phyloP scores from a whole-genome alignment of 2,113 vertebrate species.

The Channa argus region DNA sequence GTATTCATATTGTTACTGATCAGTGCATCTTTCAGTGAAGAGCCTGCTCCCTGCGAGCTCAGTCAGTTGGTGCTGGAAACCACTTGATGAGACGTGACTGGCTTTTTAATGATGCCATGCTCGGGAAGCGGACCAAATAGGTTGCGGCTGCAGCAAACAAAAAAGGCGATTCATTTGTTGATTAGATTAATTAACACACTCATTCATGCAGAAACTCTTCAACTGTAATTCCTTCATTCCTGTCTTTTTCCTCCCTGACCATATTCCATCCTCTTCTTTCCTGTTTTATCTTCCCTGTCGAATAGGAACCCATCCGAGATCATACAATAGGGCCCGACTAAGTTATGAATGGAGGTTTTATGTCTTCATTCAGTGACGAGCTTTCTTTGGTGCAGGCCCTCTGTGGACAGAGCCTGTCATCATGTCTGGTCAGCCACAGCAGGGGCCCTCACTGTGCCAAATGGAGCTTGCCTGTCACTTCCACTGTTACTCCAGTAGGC shows the following conservation, averaged over 20 bases:
- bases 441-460: slow-evolving; percentile 22
- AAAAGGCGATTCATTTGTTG: slow-evolving; percentile 76
- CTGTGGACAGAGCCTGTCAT: slow-evolving; percentile 30
- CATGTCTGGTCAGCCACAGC: slow-evolving; percentile 34
- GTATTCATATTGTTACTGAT: too few relatives aligned
- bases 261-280: slow-evolving; percentile 16
- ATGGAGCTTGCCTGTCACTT: slow-evolving; percentile 26
- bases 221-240: neutral
- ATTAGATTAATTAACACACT: slow-evolving; percentile 48
- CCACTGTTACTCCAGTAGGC: slow-evolving; percentile 12
- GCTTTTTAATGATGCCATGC: slow-evolving; percentile 75
- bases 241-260: slow-evolving; percentile 8
- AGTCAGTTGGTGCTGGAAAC: slow-evolving; percentile 77
- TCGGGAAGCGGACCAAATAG: slow-evolving; percentile 87
- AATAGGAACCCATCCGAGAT: slow-evolving; percentile 30
- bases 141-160: slow-evolving; percentile 78
- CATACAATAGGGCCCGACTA: slow-evolving; percentile 32
- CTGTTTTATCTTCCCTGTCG: slow-evolving; percentile 18
- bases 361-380: slow-evolving; percentile 33
- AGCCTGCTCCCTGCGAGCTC: slow-evolving; percentile 68
- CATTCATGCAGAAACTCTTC: slow-evolving; percentile 26
- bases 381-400: slow-evolving; percentile 14
- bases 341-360: slow-evolving; percentile 46
- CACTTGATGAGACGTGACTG: slow-evolving; percentile 85
- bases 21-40: slow-evolving; percentile 84